Conservation (phyloP, 2,113 vertebrate species). For the Ornithorhynchus anatinus region DNA sequence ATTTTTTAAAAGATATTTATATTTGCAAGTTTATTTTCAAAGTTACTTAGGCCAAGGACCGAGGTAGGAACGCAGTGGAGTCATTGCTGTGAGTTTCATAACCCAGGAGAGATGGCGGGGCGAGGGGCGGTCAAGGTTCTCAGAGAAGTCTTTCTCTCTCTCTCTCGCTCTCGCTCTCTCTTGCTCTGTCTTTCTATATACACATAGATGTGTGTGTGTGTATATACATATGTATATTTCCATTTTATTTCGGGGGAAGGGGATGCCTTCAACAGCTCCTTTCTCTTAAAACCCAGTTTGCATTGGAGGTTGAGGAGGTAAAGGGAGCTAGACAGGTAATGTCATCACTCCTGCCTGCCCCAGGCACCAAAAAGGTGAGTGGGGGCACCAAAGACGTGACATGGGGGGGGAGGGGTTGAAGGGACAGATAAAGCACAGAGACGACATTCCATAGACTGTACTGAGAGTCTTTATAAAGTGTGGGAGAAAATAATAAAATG, state of each 20-base stretch:
- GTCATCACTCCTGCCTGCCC: background rate
- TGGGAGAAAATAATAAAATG: conserved; percentile 66
- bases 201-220: background rate
- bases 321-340: background rate
- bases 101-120: no score
- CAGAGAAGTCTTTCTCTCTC: no score
- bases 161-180: no score
- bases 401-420: background rate
- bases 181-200: conserved; percentile 43
- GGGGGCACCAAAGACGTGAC: conserved; percentile 25
- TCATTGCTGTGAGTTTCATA: no score
- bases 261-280: background rate
- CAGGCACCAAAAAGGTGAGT: conserved; percentile 33
- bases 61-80: background rate
- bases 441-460: conserved; percentile 72
- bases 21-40: conserved; percentile 67
- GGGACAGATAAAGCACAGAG: conserved; percentile 53
- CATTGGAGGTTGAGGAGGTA: background rate
- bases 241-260: background rate
- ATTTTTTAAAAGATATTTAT: conserved; percentile 70
- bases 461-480: conserved; percentile 67
- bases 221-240: background rate
- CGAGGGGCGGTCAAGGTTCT: no score
- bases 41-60: conserved; percentile 67
- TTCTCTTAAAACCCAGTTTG: no score